Percentiles rank a stretch among this genome's conserved stretches.
Evolutionary conservation across 2,113 vertebrate species (phyloP).

Genomic region (Cynopterus brachyotis): DNA sequence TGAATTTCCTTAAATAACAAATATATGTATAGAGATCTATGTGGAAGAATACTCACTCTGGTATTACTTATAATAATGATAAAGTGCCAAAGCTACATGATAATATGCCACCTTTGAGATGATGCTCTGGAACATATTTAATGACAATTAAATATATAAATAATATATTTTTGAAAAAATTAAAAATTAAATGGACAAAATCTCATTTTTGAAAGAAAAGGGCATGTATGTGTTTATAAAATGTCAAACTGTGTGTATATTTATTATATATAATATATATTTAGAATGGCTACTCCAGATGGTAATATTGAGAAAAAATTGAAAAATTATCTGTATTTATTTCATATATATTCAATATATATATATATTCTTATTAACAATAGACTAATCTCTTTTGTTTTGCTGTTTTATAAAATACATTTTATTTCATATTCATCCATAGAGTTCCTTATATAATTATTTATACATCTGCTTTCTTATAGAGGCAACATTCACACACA

Average conservation of each 20-base stretch:
- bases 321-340: not conserved
- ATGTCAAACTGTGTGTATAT: not conserved
- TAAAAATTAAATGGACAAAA: not conserved
- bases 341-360: not conserved
- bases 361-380: not conserved
- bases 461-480: not conserved
- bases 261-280: not conserved
- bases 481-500: not conserved
- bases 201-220: not conserved
- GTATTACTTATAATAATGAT: not conserved
- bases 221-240: not conserved
- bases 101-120: not conserved
- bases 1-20: not conserved
- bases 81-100: not conserved
- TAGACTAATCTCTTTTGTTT: not conserved
- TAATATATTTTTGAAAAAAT: not conserved
- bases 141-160: not conserved
- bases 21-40: not conserved
- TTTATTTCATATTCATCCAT: constrained; percentile 14
- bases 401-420: not conserved
- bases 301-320: not conserved
- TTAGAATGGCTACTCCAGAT: not conserved
- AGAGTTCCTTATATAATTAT: constrained; percentile 8
- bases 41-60: not conserved
- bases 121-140: not conserved